Percentiles rank a stretch among this genome's conserved stretches.
Conservation (phyloP, 1,140 invertebrate species). For the Brachionus rubens region DNA sequence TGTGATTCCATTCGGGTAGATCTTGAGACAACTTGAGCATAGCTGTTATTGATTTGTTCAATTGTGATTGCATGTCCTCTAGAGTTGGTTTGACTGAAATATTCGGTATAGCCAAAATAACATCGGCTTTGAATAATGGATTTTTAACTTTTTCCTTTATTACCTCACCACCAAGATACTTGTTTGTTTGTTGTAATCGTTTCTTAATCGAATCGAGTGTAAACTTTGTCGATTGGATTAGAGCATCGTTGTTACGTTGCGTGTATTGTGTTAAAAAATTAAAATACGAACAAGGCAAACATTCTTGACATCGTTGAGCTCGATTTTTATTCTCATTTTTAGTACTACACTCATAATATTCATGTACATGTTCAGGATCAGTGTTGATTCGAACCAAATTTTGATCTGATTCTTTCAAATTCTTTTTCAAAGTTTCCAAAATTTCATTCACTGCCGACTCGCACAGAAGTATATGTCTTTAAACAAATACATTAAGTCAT, state of each 20-base stretch:
- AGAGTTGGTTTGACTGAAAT: conserved; percentile 79
- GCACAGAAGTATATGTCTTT: conserved; percentile 77
- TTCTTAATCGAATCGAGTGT: conserved; percentile 59
- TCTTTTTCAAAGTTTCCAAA: conserved; percentile 68
- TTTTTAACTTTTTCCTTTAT: conserved; percentile 49
- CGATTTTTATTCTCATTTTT: conserved; percentile 53
- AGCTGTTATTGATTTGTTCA: conserved; percentile 65
- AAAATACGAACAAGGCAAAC: conserved; percentile 57
- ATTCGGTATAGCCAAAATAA: conserved; percentile 78
- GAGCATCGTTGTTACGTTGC: conserved; percentile 59
- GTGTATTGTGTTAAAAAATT: conserved; percentile 57
- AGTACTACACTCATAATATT: conserved; percentile 27
- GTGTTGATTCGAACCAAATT: conserved; percentile 47
- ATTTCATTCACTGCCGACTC: conserved; percentile 87
- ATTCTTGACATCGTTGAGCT: conserved; percentile 57
- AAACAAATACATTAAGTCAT: neutral
- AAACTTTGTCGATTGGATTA: conserved; percentile 60
- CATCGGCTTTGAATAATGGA: conserved; percentile 61
- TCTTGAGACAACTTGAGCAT: conserved; percentile 59
- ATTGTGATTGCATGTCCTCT: conserved; percentile 82
- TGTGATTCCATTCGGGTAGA: conserved; percentile 59
- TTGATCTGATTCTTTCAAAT: conserved; percentile 14
- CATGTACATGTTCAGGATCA: conserved; percentile 50
- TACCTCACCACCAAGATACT: conserved; percentile 53
- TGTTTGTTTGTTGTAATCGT: conserved; percentile 56